A percentile compares a stretch with the other conserved stretches of the same genome.
These are phyloP conservation scores for Dermolepida albohirtum DNA, from an alignment of 2,888 invertebrate species.

Conservation along the genomic window DNA sequence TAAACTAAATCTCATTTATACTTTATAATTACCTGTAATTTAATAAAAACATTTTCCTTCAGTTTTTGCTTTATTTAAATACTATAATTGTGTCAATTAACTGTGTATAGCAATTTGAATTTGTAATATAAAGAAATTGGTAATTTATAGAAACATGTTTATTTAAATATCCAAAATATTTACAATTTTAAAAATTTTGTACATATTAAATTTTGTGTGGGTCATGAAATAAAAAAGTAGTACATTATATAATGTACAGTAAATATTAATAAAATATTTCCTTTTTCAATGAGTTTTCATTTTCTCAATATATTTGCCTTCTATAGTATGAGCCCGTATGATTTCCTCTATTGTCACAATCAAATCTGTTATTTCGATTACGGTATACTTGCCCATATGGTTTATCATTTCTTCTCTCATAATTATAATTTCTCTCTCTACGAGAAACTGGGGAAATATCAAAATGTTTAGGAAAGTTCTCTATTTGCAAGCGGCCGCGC, in stretches of 20 bases:
- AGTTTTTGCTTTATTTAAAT: no score
- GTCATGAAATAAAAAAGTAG: background rate
- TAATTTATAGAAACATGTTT: slow-evolving; percentile 14
- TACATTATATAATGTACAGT: slow-evolving; percentile 25
- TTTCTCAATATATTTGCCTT: slow-evolving; percentile 15
- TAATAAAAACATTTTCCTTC: no score
- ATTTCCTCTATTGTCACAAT: slow-evolving; percentile 35
- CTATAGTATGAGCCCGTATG: slow-evolving; percentile 32
- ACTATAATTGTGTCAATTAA: no score
- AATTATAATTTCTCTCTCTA: slow-evolving; percentile 19
- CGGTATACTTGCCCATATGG: slow-evolving; percentile 38
- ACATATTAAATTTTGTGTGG: slow-evolving; percentile 14
- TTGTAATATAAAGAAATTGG: background rate
- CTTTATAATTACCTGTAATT: background rate
- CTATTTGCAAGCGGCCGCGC: slow-evolving; percentile 25
- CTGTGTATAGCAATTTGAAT: background rate
- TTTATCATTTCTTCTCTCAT: slow-evolving; percentile 39
- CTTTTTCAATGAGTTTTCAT: background rate
- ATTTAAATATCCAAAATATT: slow-evolving; percentile 24
- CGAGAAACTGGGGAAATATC: slow-evolving; percentile 35
- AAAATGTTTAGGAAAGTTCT: slow-evolving; percentile 15
- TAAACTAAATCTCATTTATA: background rate
- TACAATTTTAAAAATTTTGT: slow-evolving; percentile 18
- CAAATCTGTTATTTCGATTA: slow-evolving; percentile 40
- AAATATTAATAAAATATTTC: background rate